phyloP scores from a whole-genome alignment of 2,113 vertebrate genomes.

The Oplegnathus fasciatus region DNA sequence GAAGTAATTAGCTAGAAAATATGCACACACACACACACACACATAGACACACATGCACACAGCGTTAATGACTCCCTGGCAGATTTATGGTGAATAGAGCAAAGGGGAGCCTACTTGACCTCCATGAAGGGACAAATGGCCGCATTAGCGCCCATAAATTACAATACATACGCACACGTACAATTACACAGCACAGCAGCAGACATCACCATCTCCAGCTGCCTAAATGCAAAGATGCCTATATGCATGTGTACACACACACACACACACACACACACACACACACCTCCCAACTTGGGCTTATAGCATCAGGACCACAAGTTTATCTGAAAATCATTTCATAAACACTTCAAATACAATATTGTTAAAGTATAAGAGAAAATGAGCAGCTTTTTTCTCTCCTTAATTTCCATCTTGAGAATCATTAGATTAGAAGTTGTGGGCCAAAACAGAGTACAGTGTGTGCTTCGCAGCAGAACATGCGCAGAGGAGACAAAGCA shows the following conservation, averaged over 20 bases:
- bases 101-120: slow-evolving; percentile 79
- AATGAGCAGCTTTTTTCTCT: background rate
- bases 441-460: too few relatives aligned
- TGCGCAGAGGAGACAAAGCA: too few relatives aligned
- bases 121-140: slow-evolving; percentile 73
- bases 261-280: slow-evolving; percentile 9
- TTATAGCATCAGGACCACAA: background rate
- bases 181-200: slow-evolving; percentile 23
- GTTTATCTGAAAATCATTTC: background rate
- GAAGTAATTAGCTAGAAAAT: slow-evolving; percentile 55
- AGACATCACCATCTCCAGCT: slow-evolving; percentile 12
- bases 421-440: background rate
- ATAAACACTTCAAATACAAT: background rate
- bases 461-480: too few relatives aligned
- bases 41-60: background rate
- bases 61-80: slow-evolving; percentile 52
- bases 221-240: slow-evolving; percentile 25
- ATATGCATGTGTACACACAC: background rate
- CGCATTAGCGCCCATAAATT: slow-evolving; percentile 76
- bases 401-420: background rate
- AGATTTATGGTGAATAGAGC: slow-evolving; percentile 64
- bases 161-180: slow-evolving; percentile 43
- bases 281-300: background rate
- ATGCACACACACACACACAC: slow-evolving; percentile 37
- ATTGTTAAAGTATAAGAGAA: background rate